These are phyloP conservation scores for Melanotaenia nigrans DNA, from an alignment of 2,797 vertebrate species.

Conservation along the genomic window DNA sequence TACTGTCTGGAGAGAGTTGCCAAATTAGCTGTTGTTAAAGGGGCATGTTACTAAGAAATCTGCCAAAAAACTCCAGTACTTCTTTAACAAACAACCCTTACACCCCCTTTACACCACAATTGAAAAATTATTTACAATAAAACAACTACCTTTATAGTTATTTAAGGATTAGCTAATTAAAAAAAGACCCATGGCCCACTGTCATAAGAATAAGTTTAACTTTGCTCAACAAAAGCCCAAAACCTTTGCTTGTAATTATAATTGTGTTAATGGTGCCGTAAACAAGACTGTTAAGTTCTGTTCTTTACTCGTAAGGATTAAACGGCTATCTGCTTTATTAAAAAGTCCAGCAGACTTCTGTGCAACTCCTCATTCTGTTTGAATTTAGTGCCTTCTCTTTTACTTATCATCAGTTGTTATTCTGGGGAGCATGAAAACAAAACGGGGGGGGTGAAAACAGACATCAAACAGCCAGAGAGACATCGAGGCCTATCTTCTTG, in stretches of 20 bases:
- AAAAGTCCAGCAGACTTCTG: constrained; percentile 18
- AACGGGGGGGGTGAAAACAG: constrained; percentile 53
- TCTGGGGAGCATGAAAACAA: constrained; percentile 48
- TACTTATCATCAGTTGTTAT: constrained; percentile 57
- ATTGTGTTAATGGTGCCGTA: not conserved
- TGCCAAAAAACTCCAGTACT: too few species aligned
- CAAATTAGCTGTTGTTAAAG: too few species aligned
- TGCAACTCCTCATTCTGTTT: constrained; percentile 32
- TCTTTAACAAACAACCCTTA: too few species aligned
- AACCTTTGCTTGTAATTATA: not conserved
- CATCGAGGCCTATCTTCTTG: constrained; percentile 48
- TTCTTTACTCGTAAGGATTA: constrained; percentile 6
- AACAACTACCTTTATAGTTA: too few species aligned
- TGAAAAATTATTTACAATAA: too few species aligned
- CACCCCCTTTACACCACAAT: too few species aligned
- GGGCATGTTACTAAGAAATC: too few species aligned
- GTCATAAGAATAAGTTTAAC: not conserved
- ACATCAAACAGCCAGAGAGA: constrained; percentile 69
- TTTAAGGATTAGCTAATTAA: too few species aligned
- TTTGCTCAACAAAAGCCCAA: not conserved
- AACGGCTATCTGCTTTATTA: constrained; percentile 22
- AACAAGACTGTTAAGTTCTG: not conserved
- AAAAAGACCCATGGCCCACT: too few species aligned
- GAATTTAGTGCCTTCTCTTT: constrained; percentile 27
- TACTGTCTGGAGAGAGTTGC: too few species aligned